Evolutionary conservation across 2,888 invertebrate genomes (phyloP), one percentile per base, ranked within the genome.

Genomic region (Labia minor): DNA sequence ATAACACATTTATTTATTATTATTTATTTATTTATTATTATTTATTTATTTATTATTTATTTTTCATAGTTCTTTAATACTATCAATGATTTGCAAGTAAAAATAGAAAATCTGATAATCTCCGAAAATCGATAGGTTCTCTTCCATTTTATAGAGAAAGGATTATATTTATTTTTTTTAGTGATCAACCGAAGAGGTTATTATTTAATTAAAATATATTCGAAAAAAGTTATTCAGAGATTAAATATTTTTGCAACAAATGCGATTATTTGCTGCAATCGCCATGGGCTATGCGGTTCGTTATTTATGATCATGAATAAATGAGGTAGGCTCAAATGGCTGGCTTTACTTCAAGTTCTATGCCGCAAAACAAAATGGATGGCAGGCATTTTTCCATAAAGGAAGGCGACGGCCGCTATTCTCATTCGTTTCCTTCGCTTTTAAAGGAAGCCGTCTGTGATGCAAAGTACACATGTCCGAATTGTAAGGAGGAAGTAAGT

Each of bases 231-330:
- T 16, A n/a, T 11, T 14, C 49, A 49, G 49, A 49, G 49, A 49
- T 49, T 49, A 49, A 49, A 49, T 49, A 49, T 49, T 49, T 49
- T 49, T 49, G 8, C 16, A 49, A 14, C 16, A 49, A 49, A 49
- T 49, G 49, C 49, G 49, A 49, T 49, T 49, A 49, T 49, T 49
- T 49, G 49, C 16, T 14, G 49, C 49, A 49, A 49, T 49, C 49
- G 49, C 49, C 49, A 11, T 4, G 3, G 16, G 49, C n/a, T 14
- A 49, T 49, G 49, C 49, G 49, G 49, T 49, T 49, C 4, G 49
- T 49, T 49, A 49, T 49, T 49, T 49, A 49, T 49, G 49, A 49
- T 8, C 49, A 49, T 49, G 49, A 49, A 49, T 49, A 49, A 49
- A 49, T 49, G 49, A 49, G 16, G 49, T 49, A 14, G 49, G 26